Percentiles rank a stretch among this genome's conserved stretches.
These are phyloP conservation scores for Onychostoma macrolepis DNA, from an alignment of 2,113 vertebrate genomes.

Conservation along the genomic window DNA sequence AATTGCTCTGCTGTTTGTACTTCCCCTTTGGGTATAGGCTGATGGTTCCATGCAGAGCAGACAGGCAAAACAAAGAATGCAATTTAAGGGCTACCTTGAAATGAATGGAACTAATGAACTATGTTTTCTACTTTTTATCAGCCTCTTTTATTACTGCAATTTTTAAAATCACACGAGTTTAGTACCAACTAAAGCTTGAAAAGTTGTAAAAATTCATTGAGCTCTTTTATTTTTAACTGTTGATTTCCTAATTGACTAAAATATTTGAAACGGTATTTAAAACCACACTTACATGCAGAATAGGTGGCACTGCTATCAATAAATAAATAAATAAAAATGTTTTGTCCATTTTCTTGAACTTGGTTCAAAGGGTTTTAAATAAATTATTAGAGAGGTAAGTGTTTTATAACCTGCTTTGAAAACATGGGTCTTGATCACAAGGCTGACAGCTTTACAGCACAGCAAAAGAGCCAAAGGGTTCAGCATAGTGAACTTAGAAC, in stretches of 20 bases:
- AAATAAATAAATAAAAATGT: not conserved
- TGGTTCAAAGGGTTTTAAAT: constrained; percentile 42
- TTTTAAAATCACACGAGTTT: constrained; percentile 1
- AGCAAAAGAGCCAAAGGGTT: constrained; percentile 51
- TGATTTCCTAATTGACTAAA: not conserved
- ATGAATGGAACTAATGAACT: constrained; percentile 50
- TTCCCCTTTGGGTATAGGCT: constrained; percentile 60
- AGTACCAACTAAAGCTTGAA: not conserved
- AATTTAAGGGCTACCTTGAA: constrained; percentile 52
- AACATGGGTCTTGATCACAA: constrained; percentile 48
- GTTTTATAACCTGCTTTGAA: constrained; percentile 45
- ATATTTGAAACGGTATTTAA: too few species aligned
- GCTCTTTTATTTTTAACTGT: not conserved
- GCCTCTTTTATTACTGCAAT: not conserved
- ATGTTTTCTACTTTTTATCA: constrained; percentile 37
- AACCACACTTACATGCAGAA: not conserved
- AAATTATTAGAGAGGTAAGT: constrained; percentile 33
- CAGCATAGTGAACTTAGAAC: constrained; percentile 57
- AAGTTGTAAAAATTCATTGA: not conserved
- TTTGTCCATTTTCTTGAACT: constrained; percentile 17
- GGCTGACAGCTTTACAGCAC: constrained; percentile 57
- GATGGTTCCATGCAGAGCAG: constrained; percentile 55
- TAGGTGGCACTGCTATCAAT: not conserved
- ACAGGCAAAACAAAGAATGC: constrained; percentile 50
- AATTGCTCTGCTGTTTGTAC: constrained; percentile 59